A percentile compares a stretch with the other conserved stretches of the same genome.
Evolutionary conservation across 2,888 invertebrate species (phyloP).

Genomic region (Agrotis segetum): DNA sequence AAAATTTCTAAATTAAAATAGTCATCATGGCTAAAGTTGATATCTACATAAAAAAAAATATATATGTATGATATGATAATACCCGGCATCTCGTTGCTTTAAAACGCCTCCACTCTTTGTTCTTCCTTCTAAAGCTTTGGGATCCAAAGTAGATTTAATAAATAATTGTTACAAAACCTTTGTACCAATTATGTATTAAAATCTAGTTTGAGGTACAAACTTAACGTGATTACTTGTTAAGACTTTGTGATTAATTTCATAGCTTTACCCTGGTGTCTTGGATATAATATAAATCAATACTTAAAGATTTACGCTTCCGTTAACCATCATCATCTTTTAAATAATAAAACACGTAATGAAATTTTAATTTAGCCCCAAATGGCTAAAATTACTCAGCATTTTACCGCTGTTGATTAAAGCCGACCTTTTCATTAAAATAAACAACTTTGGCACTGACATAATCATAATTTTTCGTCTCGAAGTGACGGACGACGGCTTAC

Average conservation of each 20-base stretch:
- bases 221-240: constrained; percentile 7
- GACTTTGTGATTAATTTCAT: constrained; percentile 5
- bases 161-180: neutral
- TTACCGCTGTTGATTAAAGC: constrained; percentile 31
- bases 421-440: constrained; percentile 34
- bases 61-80: too few species aligned
- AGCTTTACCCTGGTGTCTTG: neutral
- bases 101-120: neutral
- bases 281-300: too few species aligned
- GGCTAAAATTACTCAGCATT: constrained; percentile 15
- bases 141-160: too few species aligned
- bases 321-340: neutral
- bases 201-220: constrained; percentile 1
- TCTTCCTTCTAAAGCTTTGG: too few species aligned
- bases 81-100: neutral
- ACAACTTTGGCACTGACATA: constrained; percentile 28
- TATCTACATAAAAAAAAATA: neutral
- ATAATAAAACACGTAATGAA: constrained; percentile 1
- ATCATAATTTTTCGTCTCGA: constrained; percentile 22
- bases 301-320: neutral
- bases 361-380: constrained; percentile 16
- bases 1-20: neutral
- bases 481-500: constrained; percentile 21
- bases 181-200: neutral
- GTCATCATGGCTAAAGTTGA: neutral